These are phyloP conservation scores for Sorex araneus DNA, from an alignment of 2,113 vertebrate genomes.

Conservation along the genomic window DNA sequence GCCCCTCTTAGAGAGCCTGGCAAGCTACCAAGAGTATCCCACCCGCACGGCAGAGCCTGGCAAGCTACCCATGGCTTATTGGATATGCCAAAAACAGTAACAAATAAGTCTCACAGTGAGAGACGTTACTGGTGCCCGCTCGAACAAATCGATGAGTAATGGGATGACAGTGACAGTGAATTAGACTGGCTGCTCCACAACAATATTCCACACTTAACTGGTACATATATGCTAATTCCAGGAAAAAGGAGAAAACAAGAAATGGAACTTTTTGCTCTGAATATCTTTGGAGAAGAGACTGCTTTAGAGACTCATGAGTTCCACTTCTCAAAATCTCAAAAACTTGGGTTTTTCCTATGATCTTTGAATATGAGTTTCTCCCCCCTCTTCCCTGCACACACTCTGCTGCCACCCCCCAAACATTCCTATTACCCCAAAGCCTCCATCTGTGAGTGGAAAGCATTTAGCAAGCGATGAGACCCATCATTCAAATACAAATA, in stretches of 20 bases:
- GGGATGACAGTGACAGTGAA: too few species aligned
- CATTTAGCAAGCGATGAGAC: neutral
- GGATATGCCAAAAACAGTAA: too few species aligned
- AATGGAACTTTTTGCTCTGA: neutral
- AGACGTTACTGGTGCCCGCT: too few species aligned
- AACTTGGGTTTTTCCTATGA: neutral
- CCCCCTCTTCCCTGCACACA: neutral
- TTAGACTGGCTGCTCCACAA: neutral
- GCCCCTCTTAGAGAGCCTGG: too few species aligned
- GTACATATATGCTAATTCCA: neutral
- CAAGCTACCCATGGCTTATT: too few species aligned
- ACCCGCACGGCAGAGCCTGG: too few species aligned
- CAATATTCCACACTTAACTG: neutral
- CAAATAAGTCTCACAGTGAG: too few species aligned
- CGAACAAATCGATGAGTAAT: too few species aligned
- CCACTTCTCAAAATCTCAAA: neutral
- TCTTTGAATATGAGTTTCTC: neutral
- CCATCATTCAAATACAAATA: neutral
- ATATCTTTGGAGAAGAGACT: neutral
- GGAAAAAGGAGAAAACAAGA: neutral
- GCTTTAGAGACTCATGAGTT: neutral
- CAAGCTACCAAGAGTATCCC: too few species aligned
- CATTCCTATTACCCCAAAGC: neutral
- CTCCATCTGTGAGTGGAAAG: neutral
- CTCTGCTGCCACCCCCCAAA: neutral